These are phyloP conservation scores for Scotopteryx bipunctaria DNA, from an alignment of 2,888 invertebrate genomes.

Conservation along the genomic window DNA sequence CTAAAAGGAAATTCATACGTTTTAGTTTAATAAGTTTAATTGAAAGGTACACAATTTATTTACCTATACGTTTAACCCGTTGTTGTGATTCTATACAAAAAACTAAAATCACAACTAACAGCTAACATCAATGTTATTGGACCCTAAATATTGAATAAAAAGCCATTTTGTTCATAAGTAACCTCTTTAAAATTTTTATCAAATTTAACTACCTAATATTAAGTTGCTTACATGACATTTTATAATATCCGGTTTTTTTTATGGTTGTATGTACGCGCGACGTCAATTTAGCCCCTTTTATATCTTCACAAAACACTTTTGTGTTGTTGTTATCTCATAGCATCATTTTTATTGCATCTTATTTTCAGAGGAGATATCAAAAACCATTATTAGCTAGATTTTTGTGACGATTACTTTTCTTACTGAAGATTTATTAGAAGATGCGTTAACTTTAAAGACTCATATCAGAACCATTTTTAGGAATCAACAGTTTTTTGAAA, in stretches of 20 bases:
- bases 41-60: conserved; percentile 26
- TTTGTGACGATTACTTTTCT: no score
- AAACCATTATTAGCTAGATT: no score
- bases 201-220: conserved; percentile 79
- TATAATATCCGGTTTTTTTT: conserved; percentile 63
- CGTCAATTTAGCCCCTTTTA: conserved; percentile 55
- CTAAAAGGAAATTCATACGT: conserved; percentile 7
- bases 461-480: not conserved
- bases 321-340: not conserved
- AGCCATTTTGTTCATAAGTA: conserved; percentile 78
- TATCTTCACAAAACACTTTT: not conserved
- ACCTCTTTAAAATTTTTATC: conserved; percentile 78
- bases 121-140: conserved; percentile 70
- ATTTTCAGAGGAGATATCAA: no score
- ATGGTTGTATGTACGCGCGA: conserved; percentile 66
- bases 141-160: conserved; percentile 80
- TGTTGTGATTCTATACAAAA: conserved; percentile 44
- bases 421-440: no score
- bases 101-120: conserved; percentile 56
- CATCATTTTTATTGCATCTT: not conserved
- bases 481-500: not conserved
- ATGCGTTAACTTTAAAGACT: not conserved
- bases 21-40: not conserved
- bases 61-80: conserved; percentile 35
- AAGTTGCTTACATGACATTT: conserved; percentile 66